phyloP scores from a whole-genome alignment of 2,113 vertebrate genomes.

The Choloepus hoffmanni region DNA sequence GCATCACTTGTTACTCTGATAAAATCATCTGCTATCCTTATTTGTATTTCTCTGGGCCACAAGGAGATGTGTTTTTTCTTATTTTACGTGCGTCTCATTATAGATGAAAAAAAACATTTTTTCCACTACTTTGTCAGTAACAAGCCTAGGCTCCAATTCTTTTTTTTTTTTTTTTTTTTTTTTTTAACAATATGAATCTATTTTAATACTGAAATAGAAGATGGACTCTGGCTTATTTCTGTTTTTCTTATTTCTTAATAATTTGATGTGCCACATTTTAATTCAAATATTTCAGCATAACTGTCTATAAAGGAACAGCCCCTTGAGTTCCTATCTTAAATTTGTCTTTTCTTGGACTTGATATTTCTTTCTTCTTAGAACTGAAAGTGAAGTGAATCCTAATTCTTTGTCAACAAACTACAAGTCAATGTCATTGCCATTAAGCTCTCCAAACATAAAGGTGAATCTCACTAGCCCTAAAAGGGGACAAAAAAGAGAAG shows the following conservation, averaged over 20 bases:
- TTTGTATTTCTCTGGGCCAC: background rate
- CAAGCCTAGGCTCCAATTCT: conserved; percentile 14
- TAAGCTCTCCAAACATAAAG: conserved; percentile 95
- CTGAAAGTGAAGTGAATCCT: conserved; percentile 89
- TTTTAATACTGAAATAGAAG: conserved; percentile 60
- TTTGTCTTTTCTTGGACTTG: conserved; percentile 49
- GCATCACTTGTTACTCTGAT: background rate
- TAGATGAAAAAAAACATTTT: background rate
- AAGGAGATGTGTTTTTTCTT: background rate
- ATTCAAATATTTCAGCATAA: conserved; percentile 43
- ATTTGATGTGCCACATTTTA: conserved; percentile 43
- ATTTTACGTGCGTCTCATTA: background rate
- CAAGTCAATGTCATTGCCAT: conserved; percentile 94
- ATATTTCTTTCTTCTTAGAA: conserved; percentile 81
- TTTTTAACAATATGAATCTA: no score
- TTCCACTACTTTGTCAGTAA: background rate
- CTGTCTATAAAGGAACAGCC: background rate
- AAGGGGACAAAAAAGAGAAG: conserved; percentile 98
- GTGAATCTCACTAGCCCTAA: conserved; percentile 98
- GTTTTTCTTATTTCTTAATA: conserved; percentile 55
- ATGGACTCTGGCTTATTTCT: conserved; percentile 32
- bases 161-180: no score
- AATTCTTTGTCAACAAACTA: conserved; percentile 91
- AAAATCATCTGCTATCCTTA: background rate
- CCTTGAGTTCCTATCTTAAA: conserved; percentile 64